A percentile compares a stretch with the other conserved stretches of the same genome.
phyloP scores from a whole-genome alignment of 1,140 invertebrate genomes.

The Marisa cornuarietis region DNA sequence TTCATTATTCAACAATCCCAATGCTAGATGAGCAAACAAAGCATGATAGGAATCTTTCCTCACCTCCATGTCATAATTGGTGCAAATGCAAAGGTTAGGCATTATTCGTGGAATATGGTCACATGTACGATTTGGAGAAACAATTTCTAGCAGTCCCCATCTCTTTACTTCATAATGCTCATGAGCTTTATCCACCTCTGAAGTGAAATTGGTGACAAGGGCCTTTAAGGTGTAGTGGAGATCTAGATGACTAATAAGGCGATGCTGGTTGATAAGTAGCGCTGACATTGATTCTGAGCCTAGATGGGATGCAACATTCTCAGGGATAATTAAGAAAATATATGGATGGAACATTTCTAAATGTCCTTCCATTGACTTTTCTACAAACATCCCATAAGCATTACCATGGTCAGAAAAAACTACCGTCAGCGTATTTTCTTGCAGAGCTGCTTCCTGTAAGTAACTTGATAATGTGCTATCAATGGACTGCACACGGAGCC shows the following conservation, averaged over 20 bases:
- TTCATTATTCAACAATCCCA: conserved; percentile 55
- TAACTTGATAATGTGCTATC: conserved; percentile 50
- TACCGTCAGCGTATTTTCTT: conserved; percentile 56
- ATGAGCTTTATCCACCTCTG: background rate
- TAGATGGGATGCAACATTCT: conserved; percentile 31
- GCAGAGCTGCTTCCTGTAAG: conserved; percentile 27
- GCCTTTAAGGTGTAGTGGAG: conserved; percentile 44
- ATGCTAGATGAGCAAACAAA: conserved; percentile 54
- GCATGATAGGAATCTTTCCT: conserved; percentile 35
- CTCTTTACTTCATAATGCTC: conserved; percentile 31
- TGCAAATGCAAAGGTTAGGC: conserved; percentile 62
- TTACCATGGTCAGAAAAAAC: conserved; percentile 64
- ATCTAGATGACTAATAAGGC: conserved; percentile 49
- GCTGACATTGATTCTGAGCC: conserved; percentile 31
- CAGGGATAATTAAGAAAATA: conserved; percentile 50
- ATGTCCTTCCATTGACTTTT: conserved; percentile 47
- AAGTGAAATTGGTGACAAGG: conserved; percentile 14
- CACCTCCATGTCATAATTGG: conserved; percentile 47
- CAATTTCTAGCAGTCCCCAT: conserved; percentile 45
- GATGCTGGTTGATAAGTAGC: conserved; percentile 43
- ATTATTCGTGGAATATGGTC: conserved; percentile 49
- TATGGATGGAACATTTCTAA: conserved; percentile 61
- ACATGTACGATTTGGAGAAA: conserved; percentile 50
- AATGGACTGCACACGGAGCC: conserved; percentile 54
- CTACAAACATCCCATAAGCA: conserved; percentile 56